Evolutionary conservation across 2,888 invertebrate genomes (phyloP).

Genomic region (Muscina levida): DNA sequence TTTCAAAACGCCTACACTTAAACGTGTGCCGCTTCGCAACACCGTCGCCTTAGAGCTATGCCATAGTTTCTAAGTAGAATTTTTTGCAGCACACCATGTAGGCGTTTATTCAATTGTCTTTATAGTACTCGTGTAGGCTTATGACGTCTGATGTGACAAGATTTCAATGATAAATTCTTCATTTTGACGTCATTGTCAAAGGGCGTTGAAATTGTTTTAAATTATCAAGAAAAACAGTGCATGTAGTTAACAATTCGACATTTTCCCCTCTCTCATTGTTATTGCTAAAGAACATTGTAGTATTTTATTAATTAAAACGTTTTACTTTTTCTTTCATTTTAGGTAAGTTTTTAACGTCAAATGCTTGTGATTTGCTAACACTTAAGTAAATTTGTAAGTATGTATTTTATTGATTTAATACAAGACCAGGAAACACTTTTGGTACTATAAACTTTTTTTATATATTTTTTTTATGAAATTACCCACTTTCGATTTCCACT

Average conservation of each 20-base stretch:
- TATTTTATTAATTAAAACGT: background rate
- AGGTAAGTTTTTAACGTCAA: constrained; percentile 24
- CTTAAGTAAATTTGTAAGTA: background rate
- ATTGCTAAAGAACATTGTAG: no score
- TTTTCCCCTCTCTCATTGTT: no score
- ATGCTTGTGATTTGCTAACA: background rate
- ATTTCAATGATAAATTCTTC: no score
- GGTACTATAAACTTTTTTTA: background rate
- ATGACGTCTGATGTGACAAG: no score
- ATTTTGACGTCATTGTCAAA: background rate
- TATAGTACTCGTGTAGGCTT: no score
- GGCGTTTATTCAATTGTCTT: background rate
- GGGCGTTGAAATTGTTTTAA: background rate
- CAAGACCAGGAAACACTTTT: no score
- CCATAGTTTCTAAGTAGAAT: background rate
- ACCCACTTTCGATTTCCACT: background rate
- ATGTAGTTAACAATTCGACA: no score
- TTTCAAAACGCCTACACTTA: constrained; percentile 8
- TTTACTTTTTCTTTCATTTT: constrained; percentile 21
- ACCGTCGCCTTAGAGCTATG: background rate
- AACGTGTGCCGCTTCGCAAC: background rate
- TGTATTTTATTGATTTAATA: background rate
- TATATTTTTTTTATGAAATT: background rate
- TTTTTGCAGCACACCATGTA: background rate
- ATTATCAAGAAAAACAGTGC: background rate